Percentiles rank a stretch among this genome's conserved stretches.
These are phyloP conservation scores for Argentina silus DNA, from an alignment of 2,797 vertebrate species.

Conservation along the genomic window DNA sequence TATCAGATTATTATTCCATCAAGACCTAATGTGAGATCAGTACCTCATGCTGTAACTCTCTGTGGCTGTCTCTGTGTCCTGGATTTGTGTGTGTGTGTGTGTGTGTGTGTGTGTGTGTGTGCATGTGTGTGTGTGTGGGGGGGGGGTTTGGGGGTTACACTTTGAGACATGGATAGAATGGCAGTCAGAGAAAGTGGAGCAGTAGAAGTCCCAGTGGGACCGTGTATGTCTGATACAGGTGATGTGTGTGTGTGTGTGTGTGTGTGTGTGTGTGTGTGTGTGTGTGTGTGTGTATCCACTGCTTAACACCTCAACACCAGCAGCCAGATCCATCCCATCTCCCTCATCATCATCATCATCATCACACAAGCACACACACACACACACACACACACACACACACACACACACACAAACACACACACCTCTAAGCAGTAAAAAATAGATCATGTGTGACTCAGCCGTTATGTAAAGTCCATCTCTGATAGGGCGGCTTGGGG, in stretches of 20 bases:
- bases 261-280: slow-evolving; percentile 9
- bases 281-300: slow-evolving; percentile 42
- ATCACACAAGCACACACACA: background rate
- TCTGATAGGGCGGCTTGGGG: background rate
- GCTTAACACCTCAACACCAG: slow-evolving; percentile 20
- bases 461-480: slow-evolving; percentile 3
- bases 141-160: slow-evolving; percentile 61
- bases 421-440: slow-evolving; percentile 11
- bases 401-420: background rate
- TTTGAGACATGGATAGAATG: slow-evolving; percentile 64
- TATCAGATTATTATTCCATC: no score
- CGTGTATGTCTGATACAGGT: slow-evolving; percentile 12
- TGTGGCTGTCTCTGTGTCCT: slow-evolving; percentile 8
- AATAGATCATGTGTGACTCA: background rate
- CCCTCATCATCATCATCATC: background rate
- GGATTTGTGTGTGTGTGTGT: slow-evolving; percentile 20
- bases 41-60: background rate
- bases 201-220: slow-evolving; percentile 58
- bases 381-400: background rate
- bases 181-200: slow-evolving; percentile 67
- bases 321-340: background rate
- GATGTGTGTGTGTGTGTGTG: slow-evolving; percentile 22
- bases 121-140: slow-evolving; percentile 16
- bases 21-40: no score
- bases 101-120: slow-evolving; percentile 14